Evolutionary conservation across 1,140 invertebrate species (phyloP).

Genomic region (Drosophila kohkoa): DNA sequence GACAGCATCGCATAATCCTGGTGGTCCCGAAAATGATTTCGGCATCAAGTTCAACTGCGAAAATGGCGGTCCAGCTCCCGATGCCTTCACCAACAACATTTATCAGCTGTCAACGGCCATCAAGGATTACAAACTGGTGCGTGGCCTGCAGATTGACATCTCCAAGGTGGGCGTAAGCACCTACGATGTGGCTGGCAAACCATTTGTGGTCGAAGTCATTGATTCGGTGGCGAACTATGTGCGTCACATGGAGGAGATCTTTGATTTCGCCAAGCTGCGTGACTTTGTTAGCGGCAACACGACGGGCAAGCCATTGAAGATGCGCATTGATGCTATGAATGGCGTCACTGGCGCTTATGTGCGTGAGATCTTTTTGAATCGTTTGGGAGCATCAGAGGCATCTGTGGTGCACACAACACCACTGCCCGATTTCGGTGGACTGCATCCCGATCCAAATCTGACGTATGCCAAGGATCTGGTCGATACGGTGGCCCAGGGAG

Average conservation of each 20-base stretch:
- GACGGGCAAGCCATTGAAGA: slow-evolving; percentile 89
- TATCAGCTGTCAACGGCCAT: slow-evolving; percentile 93
- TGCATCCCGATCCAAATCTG: slow-evolving; percentile 99
- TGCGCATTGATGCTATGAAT: slow-evolving; percentile 97
- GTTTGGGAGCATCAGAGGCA: slow-evolving; percentile 90
- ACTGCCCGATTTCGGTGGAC: slow-evolving; percentile 97
- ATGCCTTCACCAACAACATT: slow-evolving; percentile 95
- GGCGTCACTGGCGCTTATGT: slow-evolving; percentile 99
- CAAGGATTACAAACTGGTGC: slow-evolving; percentile 92
- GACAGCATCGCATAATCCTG: slow-evolving; percentile 99
- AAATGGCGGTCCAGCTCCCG: slow-evolving; percentile 98
- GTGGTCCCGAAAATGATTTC: slow-evolving; percentile 98
- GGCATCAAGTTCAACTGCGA: slow-evolving; percentile 99
- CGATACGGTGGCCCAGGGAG: slow-evolving; percentile 90
- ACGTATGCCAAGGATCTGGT: slow-evolving; percentile 87
- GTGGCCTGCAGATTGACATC: slow-evolving; percentile 92
- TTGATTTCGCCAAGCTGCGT: slow-evolving; percentile 95
- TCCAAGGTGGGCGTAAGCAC: slow-evolving; percentile 88
- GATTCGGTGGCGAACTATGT: slow-evolving; percentile 97
- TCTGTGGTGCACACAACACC: slow-evolving; percentile 91
- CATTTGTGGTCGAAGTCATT: slow-evolving; percentile 95
- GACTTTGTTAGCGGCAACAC: slow-evolving; percentile 90
- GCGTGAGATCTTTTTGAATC: slow-evolving; percentile 93
- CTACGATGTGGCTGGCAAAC: slow-evolving; percentile 88
- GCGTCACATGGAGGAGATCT: slow-evolving; percentile 97